Base-by-base conservation (phyloP, 2,113 vertebrate species). In the Conger conger region DNA sequence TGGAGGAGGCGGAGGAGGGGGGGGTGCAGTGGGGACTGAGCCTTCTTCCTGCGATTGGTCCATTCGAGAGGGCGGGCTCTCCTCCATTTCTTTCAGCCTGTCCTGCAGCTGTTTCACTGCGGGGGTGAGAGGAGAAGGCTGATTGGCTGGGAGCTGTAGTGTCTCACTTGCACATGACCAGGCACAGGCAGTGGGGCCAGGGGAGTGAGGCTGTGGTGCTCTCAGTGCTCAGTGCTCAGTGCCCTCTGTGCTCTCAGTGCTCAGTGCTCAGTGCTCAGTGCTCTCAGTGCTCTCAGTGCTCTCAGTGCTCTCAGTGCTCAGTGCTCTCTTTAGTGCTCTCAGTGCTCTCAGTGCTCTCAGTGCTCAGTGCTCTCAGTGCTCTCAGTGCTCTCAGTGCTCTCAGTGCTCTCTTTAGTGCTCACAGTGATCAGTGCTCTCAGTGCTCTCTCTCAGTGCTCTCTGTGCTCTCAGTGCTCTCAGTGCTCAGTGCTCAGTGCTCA, bases 81-180 rank as follows among this genome's bases (percentile, higher is more conserved):
- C 76, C 4, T 85, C 50, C 40, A 76, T n/a, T 0, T 0, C 36
- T 77, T 80, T 86, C 80, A 87, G 20, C 17, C 63, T 76, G 13
- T 90, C 90, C 79, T 88, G 86, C 35, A 94, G 82, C 20, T 87
- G 54, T 76, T 88, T 90, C 63, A 93, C 94, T 95, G 11, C 27
- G 5, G 57, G 57, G 18, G n/a, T 85, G 63, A 9, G 36, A 13
- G 27, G 6, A 86, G 78, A 27, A 83, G 0, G 2, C 45, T 80
- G 36, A 11, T 54, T 27, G 0, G n/a, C 45, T 36, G 2, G 63
- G 68, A 33, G 68, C 33, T 38, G 73, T 35, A 35, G 27, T 54
- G 18, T 54, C 38, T 33, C 23, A 73, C 20, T 83, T 40, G 40
- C 9, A 82, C 57, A 82, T 15, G 20, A 76, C 11, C 15, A 3